These are phyloP conservation scores for Mionectes olivaceus DNA, from an alignment of 2,797 vertebrate species.

Conservation along the genomic window DNA sequence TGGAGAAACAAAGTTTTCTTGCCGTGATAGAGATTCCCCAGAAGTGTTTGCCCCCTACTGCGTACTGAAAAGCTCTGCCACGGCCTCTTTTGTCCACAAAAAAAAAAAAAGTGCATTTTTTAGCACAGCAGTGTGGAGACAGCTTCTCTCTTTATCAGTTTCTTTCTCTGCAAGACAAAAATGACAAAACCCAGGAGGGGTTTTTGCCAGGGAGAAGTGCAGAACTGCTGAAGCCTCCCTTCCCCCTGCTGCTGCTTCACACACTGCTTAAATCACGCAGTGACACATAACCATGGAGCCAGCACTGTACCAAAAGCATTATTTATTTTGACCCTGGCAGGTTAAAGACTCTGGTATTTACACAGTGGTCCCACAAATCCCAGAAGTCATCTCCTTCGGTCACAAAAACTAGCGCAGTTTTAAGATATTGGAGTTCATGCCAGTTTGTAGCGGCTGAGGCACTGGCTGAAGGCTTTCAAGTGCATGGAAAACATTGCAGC, in stretches of 20 bases:
- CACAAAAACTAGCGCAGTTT: neutral
- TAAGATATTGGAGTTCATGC: neutral
- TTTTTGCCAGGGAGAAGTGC: neutral
- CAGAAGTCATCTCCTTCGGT: neutral
- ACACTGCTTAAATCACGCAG: neutral
- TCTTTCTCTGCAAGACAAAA: neutral
- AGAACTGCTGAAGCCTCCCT: neutral
- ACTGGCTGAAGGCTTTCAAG: neutral
- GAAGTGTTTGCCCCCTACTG: neutral
- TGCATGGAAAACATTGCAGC: neutral
- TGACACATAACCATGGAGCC: rapidly evolving
- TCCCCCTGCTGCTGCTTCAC: neutral
- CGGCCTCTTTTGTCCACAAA: neutral
- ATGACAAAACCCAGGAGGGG: neutral
- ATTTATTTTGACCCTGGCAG: neutral
- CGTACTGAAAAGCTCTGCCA: neutral
- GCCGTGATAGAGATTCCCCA: neutral
- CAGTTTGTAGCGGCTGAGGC: neutral
- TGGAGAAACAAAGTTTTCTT: neutral
- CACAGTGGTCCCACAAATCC: neutral
- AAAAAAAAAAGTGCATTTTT: neutral
- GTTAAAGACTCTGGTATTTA: neutral
- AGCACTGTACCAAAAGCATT: neutral
- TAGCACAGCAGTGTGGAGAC: neutral
- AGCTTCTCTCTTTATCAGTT: neutral